Evolutionary conservation across 2,113 vertebrate species (phyloP).

Genomic region (Prionailurus viverrinus): DNA sequence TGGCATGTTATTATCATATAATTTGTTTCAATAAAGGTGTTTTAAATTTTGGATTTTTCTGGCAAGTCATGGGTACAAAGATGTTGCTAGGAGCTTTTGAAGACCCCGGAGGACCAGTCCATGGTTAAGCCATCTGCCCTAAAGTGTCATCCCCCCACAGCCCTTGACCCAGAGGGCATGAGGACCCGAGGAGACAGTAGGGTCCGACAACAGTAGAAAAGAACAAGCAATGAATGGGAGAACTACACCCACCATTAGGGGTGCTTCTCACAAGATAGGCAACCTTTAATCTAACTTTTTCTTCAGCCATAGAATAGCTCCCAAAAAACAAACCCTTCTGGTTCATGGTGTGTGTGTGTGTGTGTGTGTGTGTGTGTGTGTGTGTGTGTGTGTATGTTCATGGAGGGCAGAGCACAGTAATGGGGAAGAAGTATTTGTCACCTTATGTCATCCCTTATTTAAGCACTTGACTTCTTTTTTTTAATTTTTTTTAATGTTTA

Average conservation of each 20-base stretch:
- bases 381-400: background rate
- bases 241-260: background rate
- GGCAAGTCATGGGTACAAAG: background rate
- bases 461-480: background rate
- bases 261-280: background rate
- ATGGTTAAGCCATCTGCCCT: background rate
- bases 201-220: background rate
- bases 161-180: background rate
- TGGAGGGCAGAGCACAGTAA: background rate
- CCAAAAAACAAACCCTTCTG: background rate
- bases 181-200: background rate
- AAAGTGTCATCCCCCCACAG: background rate
- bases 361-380: background rate
- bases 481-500: too few relatives aligned
- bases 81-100: constrained; percentile 12
- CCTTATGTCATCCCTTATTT: background rate
- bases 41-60: constrained; percentile 23
- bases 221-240: background rate
- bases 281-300: background rate
- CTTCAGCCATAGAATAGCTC: background rate
- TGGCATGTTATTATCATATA: constrained; percentile 10
- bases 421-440: background rate
- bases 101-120: background rate
- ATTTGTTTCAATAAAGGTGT: constrained; percentile 37
- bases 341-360: background rate